phyloP scores from a whole-genome alignment of 2,888 invertebrate species.

The Leucania comma region DNA sequence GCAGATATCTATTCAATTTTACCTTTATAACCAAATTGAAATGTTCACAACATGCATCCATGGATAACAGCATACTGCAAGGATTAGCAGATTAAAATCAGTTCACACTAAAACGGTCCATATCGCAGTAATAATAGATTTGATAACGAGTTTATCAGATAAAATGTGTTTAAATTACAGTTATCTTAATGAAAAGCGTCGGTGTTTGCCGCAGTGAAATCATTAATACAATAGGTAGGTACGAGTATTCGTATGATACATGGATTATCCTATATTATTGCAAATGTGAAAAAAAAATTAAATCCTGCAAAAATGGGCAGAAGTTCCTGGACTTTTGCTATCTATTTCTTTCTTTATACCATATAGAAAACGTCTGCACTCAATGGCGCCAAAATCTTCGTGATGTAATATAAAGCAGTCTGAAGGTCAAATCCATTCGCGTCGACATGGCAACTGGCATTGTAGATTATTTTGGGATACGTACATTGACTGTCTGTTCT shows the following conservation, averaged over 20 bases:
- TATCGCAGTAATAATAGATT: constrained; percentile 51
- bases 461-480: constrained; percentile 54
- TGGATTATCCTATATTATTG: constrained; percentile 1
- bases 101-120: constrained; percentile 38
- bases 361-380: constrained; percentile 32
- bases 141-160: constrained; percentile 61
- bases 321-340: constrained; percentile 14
- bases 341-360: constrained; percentile 5
- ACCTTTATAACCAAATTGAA: constrained; percentile 13
- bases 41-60: constrained; percentile 24
- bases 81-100: constrained; percentile 53
- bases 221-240: constrained; percentile 12
- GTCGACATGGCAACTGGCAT: constrained; percentile 63
- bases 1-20: constrained; percentile 1
- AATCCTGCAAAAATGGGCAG: background rate
- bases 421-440: constrained; percentile 65
- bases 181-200: constrained; percentile 38
- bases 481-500: constrained; percentile 32
- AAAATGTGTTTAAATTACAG: constrained; percentile 30
- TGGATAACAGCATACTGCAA: constrained; percentile 8
- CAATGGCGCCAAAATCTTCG: constrained; percentile 30
- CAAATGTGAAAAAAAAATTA: constrained; percentile 20
- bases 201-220: constrained; percentile 34
- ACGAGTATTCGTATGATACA: background rate
- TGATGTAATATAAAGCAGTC: constrained; percentile 43